These are phyloP conservation scores for Misgurnus mizolepis DNA, from an alignment of 2,113 vertebrate genomes.

Conservation along the genomic window DNA sequence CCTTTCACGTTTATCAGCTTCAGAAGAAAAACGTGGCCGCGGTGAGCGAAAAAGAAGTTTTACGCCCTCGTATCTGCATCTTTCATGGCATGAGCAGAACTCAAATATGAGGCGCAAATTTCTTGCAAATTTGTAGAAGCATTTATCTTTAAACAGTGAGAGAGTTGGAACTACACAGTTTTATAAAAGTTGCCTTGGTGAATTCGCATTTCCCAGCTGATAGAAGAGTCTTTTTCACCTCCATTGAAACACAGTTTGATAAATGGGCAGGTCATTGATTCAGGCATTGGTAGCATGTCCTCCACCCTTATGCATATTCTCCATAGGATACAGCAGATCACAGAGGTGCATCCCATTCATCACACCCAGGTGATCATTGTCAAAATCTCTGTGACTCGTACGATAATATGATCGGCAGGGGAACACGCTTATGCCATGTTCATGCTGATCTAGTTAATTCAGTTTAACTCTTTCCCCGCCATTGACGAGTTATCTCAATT, in stretches of 20 bases:
- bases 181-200: constrained; percentile 40
- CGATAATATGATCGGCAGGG: constrained; percentile 4
- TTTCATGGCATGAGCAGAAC: constrained; percentile 26
- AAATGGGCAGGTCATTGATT: constrained; percentile 53
- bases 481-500: no score
- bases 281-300: constrained; percentile 46
- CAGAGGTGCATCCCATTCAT: constrained; percentile 43
- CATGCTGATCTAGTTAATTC: no score
- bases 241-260: constrained; percentile 49
- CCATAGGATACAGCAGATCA: constrained; percentile 38
- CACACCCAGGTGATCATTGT: constrained; percentile 36
- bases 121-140: constrained; percentile 34
- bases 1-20: constrained; percentile 27
- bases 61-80: constrained; percentile 2
- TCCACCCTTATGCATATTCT: constrained; percentile 54
- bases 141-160: constrained; percentile 44
- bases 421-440: background rate
- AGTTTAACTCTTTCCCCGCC: no score
- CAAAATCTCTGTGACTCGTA: constrained; percentile 13
- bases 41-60: constrained; percentile 46
- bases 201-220: constrained; percentile 44
- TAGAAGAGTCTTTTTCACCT: constrained; percentile 49
- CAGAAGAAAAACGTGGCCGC: constrained; percentile 31
- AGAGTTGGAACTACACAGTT: constrained; percentile 31
- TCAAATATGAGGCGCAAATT: constrained; percentile 40